phyloP scores from a whole-genome alignment of 1,140 invertebrate species.

The Hylyphantes graminicola region DNA sequence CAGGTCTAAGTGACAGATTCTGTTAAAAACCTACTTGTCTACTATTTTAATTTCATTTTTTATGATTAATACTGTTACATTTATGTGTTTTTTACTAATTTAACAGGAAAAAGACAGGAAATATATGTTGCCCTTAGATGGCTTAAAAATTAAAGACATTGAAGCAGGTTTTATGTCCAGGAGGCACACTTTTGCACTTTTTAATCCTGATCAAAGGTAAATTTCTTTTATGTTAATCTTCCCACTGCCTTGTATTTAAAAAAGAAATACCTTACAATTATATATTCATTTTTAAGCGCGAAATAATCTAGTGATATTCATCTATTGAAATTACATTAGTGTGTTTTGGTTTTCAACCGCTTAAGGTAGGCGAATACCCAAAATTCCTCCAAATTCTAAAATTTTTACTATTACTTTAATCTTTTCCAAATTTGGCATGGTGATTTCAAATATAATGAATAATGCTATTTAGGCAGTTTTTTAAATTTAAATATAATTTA shows the following conservation, averaged over 20 bases:
- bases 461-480: no score
- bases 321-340: no score
- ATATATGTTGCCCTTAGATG: slow-evolving; percentile 73
- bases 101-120: slow-evolving; percentile 77
- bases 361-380: no score
- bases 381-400: no score
- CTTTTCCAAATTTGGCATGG: no score
- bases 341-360: no score
- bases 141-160: slow-evolving; percentile 71
- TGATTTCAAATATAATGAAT: no score
- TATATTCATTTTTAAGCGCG: not conserved
- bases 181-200: slow-evolving; percentile 96
- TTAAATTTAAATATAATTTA: no score
- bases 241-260: not conserved
- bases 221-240: not conserved
- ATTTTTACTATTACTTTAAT: no score
- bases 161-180: slow-evolving; percentile 90
- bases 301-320: no score
- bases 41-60: not conserved
- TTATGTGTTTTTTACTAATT: not conserved
- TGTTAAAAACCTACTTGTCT: not conserved
- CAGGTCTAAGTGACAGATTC: not conserved
- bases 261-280: not conserved
- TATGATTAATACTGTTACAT: not conserved
- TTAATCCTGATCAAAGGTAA: slow-evolving; percentile 88